phyloP scores from a whole-genome alignment of 2,797 vertebrate species.

The Trachops cirrhosus region DNA sequence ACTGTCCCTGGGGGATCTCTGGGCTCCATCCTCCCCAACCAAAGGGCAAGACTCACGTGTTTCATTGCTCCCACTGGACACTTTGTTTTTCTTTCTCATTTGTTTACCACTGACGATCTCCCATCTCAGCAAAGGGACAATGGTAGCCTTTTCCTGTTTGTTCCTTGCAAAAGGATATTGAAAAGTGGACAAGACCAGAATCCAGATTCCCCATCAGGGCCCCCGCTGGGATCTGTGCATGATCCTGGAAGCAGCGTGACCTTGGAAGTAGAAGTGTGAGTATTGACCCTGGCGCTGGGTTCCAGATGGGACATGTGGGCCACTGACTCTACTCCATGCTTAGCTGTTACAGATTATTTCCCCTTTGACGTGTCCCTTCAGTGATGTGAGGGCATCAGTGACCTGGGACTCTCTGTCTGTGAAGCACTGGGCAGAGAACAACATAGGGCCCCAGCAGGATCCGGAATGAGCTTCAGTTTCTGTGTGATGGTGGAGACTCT shows the following conservation, averaged over 20 bases:
- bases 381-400: neutral
- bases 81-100: neutral
- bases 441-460: neutral
- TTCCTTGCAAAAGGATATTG: neutral
- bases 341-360: neutral
- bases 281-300: accelerated
- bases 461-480: neutral
- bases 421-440: accelerated
- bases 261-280: neutral
- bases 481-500: neutral
- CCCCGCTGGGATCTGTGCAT: neutral
- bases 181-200: neutral
- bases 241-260: neutral
- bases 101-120: neutral
- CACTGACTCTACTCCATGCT: neutral
- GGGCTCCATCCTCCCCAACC: neutral
- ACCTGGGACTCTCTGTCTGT: neutral
- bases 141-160: neutral
- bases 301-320: neutral
- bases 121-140: neutral
- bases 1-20: neutral
- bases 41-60: neutral
- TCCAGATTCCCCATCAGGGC: neutral
- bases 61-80: neutral
- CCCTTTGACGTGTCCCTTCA: neutral